Evolutionary conservation across 2,888 invertebrate genomes (phyloP).

Genomic region (Deroplatys truncata): DNA sequence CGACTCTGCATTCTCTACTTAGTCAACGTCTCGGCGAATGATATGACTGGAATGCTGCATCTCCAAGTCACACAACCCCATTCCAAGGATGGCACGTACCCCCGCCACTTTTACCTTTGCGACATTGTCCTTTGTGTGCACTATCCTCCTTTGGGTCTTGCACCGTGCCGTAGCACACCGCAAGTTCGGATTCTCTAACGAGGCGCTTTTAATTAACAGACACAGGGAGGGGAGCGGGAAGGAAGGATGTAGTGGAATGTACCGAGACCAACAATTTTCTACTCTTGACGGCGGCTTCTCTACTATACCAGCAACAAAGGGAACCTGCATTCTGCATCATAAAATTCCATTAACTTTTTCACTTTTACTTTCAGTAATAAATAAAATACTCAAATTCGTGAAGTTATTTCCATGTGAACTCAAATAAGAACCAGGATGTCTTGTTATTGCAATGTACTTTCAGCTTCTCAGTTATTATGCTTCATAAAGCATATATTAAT

Average conservation of each 20-base stretch:
- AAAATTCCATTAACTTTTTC: background rate
- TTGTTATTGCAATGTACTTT: no score
- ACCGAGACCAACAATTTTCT: constrained; percentile 2
- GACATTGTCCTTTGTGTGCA: constrained; percentile 5
- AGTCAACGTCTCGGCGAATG: background rate
- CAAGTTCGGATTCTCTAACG: constrained; percentile 24
- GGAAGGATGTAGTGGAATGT: background rate
- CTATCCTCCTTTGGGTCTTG: constrained; percentile 19
- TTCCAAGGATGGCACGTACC: background rate
- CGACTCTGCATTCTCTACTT: background rate
- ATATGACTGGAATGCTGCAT: background rate
- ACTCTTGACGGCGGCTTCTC: background rate
- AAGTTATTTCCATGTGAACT: no score
- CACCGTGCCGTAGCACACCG: background rate
- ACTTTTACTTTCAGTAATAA: no score
- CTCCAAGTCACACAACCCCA: background rate
- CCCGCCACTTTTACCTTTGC: background rate
- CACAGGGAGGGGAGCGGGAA: background rate
- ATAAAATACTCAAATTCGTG: no score
- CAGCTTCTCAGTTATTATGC: no score
- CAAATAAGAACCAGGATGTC: no score
- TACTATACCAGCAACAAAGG: background rate
- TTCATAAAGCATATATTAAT: no score
- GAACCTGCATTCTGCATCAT: background rate
- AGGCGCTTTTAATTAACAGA: constrained; percentile 24